Evolutionary conservation across 2,113 vertebrate species (phyloP).

Genomic region (Astatotilapia flaviijosephi): DNA sequence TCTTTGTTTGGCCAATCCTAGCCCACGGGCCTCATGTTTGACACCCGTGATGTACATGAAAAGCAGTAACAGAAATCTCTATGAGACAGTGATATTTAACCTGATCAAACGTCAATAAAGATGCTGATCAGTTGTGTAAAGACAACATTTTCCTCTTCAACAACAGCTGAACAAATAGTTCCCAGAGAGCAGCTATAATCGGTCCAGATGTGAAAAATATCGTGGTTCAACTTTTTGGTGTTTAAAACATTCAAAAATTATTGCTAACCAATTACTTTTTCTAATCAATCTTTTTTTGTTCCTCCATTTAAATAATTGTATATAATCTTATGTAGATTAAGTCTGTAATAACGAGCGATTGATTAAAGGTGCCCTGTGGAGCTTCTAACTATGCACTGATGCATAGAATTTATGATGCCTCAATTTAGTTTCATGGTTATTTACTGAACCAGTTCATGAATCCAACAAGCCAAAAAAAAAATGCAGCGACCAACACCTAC

Average conservation of each 20-base stretch:
- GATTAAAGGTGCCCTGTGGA: not conserved
- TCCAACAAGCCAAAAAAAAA: not conserved
- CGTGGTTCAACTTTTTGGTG: not conserved
- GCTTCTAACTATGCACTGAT: not conserved
- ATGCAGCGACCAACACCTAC: not conserved
- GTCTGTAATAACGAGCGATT: not conserved
- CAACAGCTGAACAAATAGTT: not conserved
- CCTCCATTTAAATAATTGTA: not conserved
- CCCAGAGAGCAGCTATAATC: accelerated
- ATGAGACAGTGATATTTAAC: accelerated
- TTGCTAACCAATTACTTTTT: accelerated
- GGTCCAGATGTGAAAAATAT: not conserved
- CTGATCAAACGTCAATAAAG: accelerated
- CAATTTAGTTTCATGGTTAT: not conserved
- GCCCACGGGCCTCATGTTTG: not conserved
- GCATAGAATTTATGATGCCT: not conserved
- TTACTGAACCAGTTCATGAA: not conserved
- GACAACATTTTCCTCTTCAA: not conserved
- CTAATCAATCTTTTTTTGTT: not conserved
- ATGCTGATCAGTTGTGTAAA: not conserved
- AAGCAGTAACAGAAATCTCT: not conserved
- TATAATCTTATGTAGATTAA: not conserved
- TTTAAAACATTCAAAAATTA: not conserved
- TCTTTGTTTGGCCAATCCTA: not conserved
- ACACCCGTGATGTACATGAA: accelerated